Evolutionary conservation across 2,113 vertebrate genomes (phyloP), one percentile per base, ranked within the genome.

Genomic region (Tenrec ecaudatus): DNA sequence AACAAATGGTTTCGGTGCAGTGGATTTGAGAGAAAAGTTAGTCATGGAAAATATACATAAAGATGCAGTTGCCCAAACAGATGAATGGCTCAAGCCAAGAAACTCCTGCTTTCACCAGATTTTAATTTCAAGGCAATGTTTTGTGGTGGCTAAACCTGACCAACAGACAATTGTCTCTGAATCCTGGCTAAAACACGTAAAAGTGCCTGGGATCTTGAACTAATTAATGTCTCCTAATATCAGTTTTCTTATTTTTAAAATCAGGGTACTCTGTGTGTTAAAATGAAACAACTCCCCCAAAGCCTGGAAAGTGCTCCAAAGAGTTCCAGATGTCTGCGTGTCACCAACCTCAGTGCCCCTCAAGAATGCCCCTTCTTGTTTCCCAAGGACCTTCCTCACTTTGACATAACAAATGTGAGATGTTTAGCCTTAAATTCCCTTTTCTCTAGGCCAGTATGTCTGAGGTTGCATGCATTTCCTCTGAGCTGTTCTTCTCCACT

Each of bases 211-310:
- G 22, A 75, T 1, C 8, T 80, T 90, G 5, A 6, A n/a, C 29
- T 57, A 87, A 62, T 58, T 73, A 71, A 43, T 0, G 53, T 19
- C 47, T 86, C 16, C 88, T 57, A 80, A 86, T 76, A 20, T 77
- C n/a, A 81, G 10, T 89, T 94, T 95, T 91, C 66, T 90, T 91
- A 79, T 62, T 93, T 94, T 86, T 31, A 71, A 89, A 86, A 31
- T 71, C 16, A 33, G 25, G 31, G 31, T 71, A 71, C 31, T 33
- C 68, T 71, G n/a, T 71, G 31, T 31, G 66, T 31, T 68, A 68
- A 31, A 68, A 68, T 31, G 31, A 14, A 33, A 33, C 31, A n/a
- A 69, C 66, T 69, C 29, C 2, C 29, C 66, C 31, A 31, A 69
- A 69, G 14, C 11, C 66, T 69, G 2, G 66, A n/a, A 12, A 71